A percentile compares a stretch with the other conserved stretches of the same genome.
Conservation (phyloP, 2,888 invertebrate genomes). For the Argyresthia goedartella region DNA sequence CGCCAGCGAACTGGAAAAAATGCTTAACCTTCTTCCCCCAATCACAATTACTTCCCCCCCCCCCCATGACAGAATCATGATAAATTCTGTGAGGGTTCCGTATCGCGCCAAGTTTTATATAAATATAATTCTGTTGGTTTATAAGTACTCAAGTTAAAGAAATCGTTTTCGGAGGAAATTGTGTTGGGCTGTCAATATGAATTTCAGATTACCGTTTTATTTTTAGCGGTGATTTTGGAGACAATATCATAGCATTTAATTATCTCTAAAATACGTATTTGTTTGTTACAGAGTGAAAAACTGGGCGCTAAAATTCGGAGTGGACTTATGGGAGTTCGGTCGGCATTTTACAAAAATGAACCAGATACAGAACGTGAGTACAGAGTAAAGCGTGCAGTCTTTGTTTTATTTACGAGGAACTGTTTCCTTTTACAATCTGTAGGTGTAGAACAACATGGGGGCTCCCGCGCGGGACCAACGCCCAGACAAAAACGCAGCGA, state of each 20-base stretch:
- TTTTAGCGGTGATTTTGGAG: too few relatives aligned
- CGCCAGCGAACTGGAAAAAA: slow-evolving; percentile 47
- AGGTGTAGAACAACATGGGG: not conserved
- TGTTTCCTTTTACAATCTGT: not conserved
- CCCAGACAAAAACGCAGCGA: slow-evolving; percentile 44
- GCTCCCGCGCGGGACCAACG: slow-evolving; percentile 39
- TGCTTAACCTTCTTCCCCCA: slow-evolving; percentile 48
- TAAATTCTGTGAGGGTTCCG: slow-evolving; percentile 17
- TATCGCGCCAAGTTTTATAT: slow-evolving; percentile 8
- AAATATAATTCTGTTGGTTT: slow-evolving; percentile 3
- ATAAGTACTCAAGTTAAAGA: not conserved
- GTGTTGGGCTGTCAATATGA: too few relatives aligned
- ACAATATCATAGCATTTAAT: too few relatives aligned
- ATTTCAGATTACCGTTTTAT: too few relatives aligned
- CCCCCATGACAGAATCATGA: slow-evolving; percentile 38
- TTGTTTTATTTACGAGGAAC: not conserved
- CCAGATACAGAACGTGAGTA: slow-evolving; percentile 88
- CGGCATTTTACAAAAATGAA: slow-evolving; percentile 90
- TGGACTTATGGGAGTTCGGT: slow-evolving; percentile 91
- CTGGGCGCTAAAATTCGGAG: slow-evolving; percentile 92
- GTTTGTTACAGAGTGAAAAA: slow-evolving; percentile 85
- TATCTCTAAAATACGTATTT: too few relatives aligned
- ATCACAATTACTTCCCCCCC: slow-evolving; percentile 48
- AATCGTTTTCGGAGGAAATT: too few relatives aligned
- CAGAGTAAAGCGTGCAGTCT: slow-evolving; percentile 50